These are phyloP conservation scores for Archips xylosteana DNA, from an alignment of 2,888 invertebrate species.

Conservation along the genomic window DNA sequence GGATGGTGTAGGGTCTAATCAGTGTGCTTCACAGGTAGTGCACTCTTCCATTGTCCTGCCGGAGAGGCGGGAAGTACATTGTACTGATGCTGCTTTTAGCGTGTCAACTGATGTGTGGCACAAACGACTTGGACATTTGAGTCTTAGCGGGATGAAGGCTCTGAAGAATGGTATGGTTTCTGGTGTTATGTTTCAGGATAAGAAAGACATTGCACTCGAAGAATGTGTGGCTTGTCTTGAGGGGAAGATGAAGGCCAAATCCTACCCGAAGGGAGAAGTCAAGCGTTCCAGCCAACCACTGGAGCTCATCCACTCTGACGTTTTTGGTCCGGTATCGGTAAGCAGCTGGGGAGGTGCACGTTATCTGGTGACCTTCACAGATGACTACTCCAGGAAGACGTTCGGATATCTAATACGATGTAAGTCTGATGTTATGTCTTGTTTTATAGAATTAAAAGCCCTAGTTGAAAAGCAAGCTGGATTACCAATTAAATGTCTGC, in stretches of 20 bases:
- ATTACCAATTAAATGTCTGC: conserved; percentile 8
- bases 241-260: neutral
- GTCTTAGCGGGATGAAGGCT: neutral
- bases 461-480: conserved; percentile 31
- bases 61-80: too few species aligned
- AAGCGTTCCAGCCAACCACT: neutral
- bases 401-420: conserved; percentile 22
- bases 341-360: conserved; percentile 21
- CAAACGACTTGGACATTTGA: neutral
- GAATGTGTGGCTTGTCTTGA: neutral
- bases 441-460: conserved; percentile 29
- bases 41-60: neutral
- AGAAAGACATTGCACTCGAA: neutral
- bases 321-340: conserved; percentile 1
- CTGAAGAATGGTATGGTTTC: neutral
- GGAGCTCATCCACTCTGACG: neutral
- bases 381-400: conserved; percentile 28
- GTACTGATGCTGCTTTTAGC: neutral
- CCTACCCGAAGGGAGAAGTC: neutral
- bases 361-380: conserved; percentile 31
- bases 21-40: neutral
- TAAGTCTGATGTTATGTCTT: conserved; percentile 32
- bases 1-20: neutral
- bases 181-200: neutral
- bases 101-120: neutral